These are phyloP conservation scores for Aphidius gifuensis DNA, from an alignment of 1,140 invertebrate genomes.

Conservation along the genomic window DNA sequence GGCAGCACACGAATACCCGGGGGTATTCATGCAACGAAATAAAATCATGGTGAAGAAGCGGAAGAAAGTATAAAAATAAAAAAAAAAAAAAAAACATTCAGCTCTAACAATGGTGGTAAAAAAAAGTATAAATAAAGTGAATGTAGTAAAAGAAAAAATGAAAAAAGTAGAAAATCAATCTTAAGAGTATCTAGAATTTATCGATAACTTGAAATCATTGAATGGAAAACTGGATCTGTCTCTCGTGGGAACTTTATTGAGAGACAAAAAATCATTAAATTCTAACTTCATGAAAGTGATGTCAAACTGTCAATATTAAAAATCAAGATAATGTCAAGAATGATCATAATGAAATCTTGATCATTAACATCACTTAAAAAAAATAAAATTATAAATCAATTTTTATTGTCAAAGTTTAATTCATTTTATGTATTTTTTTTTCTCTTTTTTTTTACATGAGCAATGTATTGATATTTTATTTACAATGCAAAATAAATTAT, in stretches of 20 bases:
- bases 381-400: no score
- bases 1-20: slow-evolving; percentile 27
- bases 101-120: no score
- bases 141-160: not conserved
- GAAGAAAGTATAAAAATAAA: slow-evolving; percentile 10
- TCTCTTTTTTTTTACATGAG: not conserved
- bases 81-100: not conserved
- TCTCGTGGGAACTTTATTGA: no score
- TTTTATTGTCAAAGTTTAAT: no score
- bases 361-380: not conserved
- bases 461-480: not conserved
- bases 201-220: no score
- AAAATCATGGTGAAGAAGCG: slow-evolving; percentile 2
- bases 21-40: slow-evolving; percentile 16
- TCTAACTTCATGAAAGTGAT: not conserved
- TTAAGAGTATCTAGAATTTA: no score
- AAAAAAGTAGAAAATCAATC: not conserved
- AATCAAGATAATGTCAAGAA: slow-evolving; percentile 1
- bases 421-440: slow-evolving; percentile 1
- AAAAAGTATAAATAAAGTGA: slow-evolving; percentile 12
- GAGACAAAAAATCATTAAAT: no score
- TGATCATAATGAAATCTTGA: slow-evolving; percentile 1
- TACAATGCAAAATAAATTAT: not conserved
- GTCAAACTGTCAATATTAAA: slow-evolving; percentile 9
- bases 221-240: no score